Evolutionary conservation across 2,888 invertebrate genomes (phyloP).

Genomic region (Leptinotarsa tumamoca): DNA sequence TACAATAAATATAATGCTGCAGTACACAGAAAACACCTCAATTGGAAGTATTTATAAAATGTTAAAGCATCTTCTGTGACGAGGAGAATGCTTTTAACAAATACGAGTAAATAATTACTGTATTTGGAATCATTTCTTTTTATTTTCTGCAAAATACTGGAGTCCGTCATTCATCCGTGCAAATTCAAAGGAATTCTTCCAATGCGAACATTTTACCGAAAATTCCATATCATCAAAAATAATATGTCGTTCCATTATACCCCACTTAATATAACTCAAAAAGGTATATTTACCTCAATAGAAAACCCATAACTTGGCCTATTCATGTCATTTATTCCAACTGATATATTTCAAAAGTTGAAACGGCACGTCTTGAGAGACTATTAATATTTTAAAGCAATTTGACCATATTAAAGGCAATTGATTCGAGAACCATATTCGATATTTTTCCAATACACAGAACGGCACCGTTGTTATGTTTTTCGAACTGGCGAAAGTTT

Average conservation of each 20-base stretch:
- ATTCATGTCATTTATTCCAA: constrained; percentile 41
- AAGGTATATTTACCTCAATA: constrained; percentile 41
- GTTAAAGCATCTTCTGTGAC: too few species aligned
- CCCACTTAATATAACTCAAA: constrained; percentile 45
- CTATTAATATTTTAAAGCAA: constrained; percentile 65
- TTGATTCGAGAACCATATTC: constrained; percentile 53
- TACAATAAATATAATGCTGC: too few species aligned
- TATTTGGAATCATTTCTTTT: neutral
- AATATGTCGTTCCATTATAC: constrained; percentile 39
- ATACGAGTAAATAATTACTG: too few species aligned
- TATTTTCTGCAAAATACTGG: neutral
- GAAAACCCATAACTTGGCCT: constrained; percentile 35
- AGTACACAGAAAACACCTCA: too few species aligned
- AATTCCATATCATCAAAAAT: constrained; percentile 36
- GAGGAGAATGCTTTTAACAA: too few species aligned
- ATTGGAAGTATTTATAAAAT: too few species aligned
- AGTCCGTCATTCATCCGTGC: neutral
- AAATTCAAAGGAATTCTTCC: constrained; percentile 6
- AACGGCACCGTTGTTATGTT: too few species aligned
- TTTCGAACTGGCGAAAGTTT: neutral
- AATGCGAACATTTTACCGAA: constrained; percentile 30
- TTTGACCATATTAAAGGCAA: constrained; percentile 66
- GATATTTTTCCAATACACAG: neutral
- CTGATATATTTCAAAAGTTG: constrained; percentile 39
- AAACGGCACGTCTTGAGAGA: constrained; percentile 49